phyloP scores from a whole-genome alignment of 2,888 invertebrate genomes.

The Sphinx pinastri region DNA sequence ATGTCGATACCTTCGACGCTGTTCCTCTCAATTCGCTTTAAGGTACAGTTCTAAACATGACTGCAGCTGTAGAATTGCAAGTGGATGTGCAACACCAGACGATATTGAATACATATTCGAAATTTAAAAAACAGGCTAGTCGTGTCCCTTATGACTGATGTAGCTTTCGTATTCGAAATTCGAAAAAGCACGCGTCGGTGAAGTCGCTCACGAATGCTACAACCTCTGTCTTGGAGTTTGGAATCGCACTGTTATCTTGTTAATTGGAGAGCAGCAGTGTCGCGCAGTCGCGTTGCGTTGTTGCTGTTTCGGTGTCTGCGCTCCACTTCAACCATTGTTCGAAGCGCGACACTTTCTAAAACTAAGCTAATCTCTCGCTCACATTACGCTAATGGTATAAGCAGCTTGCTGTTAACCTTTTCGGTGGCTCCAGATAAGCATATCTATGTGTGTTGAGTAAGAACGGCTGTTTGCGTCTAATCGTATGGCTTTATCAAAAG shows the following conservation, averaged over 20 bases:
- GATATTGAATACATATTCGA: too few species aligned
- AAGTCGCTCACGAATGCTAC: background rate
- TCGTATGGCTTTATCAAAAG: background rate
- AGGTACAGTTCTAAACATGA: background rate
- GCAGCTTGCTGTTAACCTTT: slow-evolving; percentile 48
- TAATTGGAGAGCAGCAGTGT: slow-evolving; percentile 64
- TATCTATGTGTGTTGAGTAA: slow-evolving; percentile 17
- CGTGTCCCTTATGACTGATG: too few species aligned
- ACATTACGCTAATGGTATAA: slow-evolving; percentile 65
- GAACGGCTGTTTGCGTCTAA: background rate
- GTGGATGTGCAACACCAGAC: too few species aligned
- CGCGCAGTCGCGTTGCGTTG: slow-evolving; percentile 58
- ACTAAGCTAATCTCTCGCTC: slow-evolving; percentile 58
- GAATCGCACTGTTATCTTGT: slow-evolving; percentile 46
- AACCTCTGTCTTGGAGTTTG: background rate
- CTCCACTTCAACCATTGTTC: slow-evolving; percentile 71
- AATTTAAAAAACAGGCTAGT: too few species aligned
- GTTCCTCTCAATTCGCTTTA: slow-evolving; percentile 51
- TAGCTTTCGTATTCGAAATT: background rate
- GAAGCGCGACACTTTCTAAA: slow-evolving; percentile 74
- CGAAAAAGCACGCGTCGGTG: background rate
- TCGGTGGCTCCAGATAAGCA: background rate
- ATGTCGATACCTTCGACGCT: slow-evolving; percentile 28
- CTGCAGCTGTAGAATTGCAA: too few species aligned
- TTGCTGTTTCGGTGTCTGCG: slow-evolving; percentile 57